Conservation (phyloP, 2,113 vertebrate species). For the Copsychus sechellarum region DNA sequence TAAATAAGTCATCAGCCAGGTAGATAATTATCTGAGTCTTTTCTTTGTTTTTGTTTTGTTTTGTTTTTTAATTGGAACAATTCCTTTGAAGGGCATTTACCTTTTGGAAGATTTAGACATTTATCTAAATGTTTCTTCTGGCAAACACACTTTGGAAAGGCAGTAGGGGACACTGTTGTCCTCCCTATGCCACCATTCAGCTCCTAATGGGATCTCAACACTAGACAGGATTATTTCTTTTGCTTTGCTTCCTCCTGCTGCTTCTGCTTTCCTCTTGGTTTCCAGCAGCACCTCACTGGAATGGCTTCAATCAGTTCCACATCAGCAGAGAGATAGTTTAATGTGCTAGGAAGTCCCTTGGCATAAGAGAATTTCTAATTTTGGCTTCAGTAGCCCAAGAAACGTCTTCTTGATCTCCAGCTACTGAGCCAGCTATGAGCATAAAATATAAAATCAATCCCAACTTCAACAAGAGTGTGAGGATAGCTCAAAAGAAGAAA, state of each 20-base stretch:
- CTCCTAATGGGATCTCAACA: neutral
- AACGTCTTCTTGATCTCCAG: neutral
- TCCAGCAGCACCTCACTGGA: neutral
- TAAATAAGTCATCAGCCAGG: neutral
- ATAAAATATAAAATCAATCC: neutral
- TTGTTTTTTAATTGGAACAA: neutral
- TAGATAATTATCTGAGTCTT: neutral
- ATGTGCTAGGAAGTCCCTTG: neutral
- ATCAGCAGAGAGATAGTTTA: neutral
- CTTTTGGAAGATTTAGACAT: neutral
- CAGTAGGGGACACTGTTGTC: conserved; percentile 34
- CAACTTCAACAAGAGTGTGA: neutral
- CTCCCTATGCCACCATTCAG: neutral
- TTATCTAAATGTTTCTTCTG: neutral
- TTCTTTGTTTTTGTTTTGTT: neutral
- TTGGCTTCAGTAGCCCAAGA: neutral
- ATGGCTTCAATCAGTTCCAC: neutral
- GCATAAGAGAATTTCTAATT: neutral
- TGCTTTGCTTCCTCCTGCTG: neutral
- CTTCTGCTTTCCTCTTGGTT: neutral
- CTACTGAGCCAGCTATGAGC: neutral
- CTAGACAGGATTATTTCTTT: neutral
- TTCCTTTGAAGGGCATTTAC: neutral
- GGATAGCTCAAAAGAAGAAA: neutral
- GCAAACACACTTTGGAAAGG: neutral